Percentiles rank a stretch among this genome's conserved stretches.
These are phyloP conservation scores for Pelecanus crispus DNA, from an alignment of 2,113 vertebrate genomes.

Conservation along the genomic window DNA sequence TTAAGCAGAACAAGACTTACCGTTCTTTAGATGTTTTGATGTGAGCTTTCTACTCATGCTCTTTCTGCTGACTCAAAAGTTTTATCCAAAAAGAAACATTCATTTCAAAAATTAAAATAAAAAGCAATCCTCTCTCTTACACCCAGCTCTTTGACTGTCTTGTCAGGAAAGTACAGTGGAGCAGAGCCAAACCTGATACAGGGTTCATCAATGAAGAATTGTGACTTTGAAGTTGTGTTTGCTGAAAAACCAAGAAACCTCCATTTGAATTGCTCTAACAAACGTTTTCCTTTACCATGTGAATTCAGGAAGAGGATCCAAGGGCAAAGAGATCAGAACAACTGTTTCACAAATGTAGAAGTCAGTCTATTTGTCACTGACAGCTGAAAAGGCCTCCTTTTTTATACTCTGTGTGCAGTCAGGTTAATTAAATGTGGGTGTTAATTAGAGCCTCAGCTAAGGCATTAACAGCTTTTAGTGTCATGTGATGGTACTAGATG, in stretches of 20 bases:
- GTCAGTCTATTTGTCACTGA: neutral
- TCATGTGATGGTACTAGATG: neutral
- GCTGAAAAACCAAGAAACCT: neutral
- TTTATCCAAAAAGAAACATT: neutral
- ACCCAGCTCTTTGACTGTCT: neutral
- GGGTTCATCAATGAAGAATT: neutral
- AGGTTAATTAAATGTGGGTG: neutral
- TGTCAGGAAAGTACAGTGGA: neutral
- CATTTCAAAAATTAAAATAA: neutral
- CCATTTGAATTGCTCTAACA: neutral
- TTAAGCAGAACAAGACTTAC: neutral
- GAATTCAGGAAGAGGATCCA: neutral
- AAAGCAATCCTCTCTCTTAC: fast-evolving
- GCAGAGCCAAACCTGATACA: neutral
- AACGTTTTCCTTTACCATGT: neutral
- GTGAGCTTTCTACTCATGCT: neutral
- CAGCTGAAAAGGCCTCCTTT: neutral
- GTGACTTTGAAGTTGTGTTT: neutral
- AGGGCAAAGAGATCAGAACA: neutral
- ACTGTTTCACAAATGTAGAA: neutral
- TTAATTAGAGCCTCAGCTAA: neutral
- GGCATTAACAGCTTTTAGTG: neutral
- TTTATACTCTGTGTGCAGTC: neutral
- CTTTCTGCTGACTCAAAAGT: neutral
- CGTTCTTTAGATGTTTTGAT: neutral